Evolutionary conservation across 2,797 vertebrate species (phyloP).

Genomic region (Basileuterus tristriatus): DNA sequence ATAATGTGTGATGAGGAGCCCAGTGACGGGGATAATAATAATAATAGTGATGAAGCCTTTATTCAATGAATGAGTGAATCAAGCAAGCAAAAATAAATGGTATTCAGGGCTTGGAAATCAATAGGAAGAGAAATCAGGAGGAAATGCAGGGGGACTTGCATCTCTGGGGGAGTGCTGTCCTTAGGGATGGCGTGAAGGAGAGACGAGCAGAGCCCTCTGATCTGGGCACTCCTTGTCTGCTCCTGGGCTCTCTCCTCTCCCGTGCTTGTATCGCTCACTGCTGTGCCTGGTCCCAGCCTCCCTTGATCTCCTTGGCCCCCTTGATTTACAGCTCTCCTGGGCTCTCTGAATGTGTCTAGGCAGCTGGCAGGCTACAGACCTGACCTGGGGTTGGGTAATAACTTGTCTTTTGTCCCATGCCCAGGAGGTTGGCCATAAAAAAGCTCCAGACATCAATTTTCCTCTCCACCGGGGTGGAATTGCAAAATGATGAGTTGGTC

Average conservation of each 20-base stretch:
- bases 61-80: conserved; percentile 71
- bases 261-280: neutral
- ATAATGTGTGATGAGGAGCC: conserved; percentile 71
- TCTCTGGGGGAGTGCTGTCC: neutral
- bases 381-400: conserved; percentile 63
- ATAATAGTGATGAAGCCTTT: conserved; percentile 72
- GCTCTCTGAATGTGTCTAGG: conserved; percentile 41
- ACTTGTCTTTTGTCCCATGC: conserved; percentile 65
- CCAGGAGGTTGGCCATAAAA: conserved; percentile 56
- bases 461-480: conserved; percentile 28
- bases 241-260: neutral
- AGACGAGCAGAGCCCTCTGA: neutral
- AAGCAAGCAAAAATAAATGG: conserved; percentile 65
- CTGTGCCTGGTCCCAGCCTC: neutral
- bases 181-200: neutral
- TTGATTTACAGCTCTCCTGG: conserved; percentile 43
- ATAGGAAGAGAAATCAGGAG: conserved; percentile 43
- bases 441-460: conserved; percentile 59
- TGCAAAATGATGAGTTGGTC: conserved; percentile 62
- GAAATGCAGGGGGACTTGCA: neutral
- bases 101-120: conserved; percentile 54
- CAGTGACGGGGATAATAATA: conserved; percentile 57
- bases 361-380: conserved; percentile 44
- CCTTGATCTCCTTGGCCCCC: conserved; percentile 22
- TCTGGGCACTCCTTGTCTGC: neutral